Conservation (phyloP, 2,888 invertebrate species). For the Arctia plantaginis region DNA sequence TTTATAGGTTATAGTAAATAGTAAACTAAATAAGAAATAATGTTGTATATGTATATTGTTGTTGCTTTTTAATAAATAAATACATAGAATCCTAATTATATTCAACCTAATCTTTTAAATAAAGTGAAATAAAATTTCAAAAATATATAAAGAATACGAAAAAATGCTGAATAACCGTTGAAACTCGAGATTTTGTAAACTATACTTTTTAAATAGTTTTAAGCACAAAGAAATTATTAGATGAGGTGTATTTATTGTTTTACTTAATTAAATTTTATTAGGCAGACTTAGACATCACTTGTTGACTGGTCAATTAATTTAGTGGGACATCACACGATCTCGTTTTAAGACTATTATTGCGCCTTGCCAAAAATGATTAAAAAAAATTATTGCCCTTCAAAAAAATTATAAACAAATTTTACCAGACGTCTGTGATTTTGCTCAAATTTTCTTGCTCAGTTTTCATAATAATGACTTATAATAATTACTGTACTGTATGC, state of each 20-base stretch:
- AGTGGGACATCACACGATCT: slow-evolving; percentile 79
- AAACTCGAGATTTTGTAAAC: slow-evolving; percentile 39
- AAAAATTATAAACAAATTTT: slow-evolving; percentile 35
- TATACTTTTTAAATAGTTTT: slow-evolving; percentile 41
- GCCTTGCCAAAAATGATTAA: slow-evolving; percentile 79
- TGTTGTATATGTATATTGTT: not conserved
- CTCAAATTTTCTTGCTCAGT: slow-evolving; percentile 71
- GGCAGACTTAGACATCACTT: slow-evolving; percentile 68
- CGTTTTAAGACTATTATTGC: slow-evolving; percentile 74
- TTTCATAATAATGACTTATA: slow-evolving; percentile 34
- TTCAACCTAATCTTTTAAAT: not conserved
- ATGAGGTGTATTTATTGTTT: slow-evolving; percentile 62
- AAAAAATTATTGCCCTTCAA: slow-evolving; percentile 54
- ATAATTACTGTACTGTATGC: not conserved
- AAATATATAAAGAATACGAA: not conserved
- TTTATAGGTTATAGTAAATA: too few relatives aligned
- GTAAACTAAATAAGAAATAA: not conserved
- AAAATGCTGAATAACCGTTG: slow-evolving; percentile 35
- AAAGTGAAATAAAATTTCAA: too few relatives aligned
- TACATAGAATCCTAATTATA: not conserved
- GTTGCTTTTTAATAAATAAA: not conserved
- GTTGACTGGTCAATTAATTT: slow-evolving; percentile 68
- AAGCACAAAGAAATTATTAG: slow-evolving; percentile 54
- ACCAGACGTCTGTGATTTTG: slow-evolving; percentile 54
- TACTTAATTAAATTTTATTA: slow-evolving; percentile 54